Conservation (phyloP, 1,140 invertebrate genomes). For the Diorhabda sublineata region DNA sequence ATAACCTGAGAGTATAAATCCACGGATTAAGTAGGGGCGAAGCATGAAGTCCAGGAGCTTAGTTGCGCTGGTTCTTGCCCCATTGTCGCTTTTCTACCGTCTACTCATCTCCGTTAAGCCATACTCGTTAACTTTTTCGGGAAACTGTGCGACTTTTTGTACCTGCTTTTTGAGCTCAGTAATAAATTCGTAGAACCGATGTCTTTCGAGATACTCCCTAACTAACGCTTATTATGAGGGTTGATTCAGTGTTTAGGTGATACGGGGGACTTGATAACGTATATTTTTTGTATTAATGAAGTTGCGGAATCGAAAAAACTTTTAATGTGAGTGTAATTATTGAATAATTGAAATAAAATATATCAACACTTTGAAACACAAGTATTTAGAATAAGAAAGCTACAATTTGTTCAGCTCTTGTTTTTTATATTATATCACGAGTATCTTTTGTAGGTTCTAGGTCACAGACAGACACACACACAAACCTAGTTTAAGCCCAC, state of each 20-base stretch:
- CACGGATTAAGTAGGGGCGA: constrained; percentile 41
- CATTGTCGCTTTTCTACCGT: constrained; percentile 4
- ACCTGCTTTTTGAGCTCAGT: constrained; percentile 2
- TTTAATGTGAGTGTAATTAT: no score
- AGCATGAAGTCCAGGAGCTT: constrained; percentile 36
- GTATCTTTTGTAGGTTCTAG: no score
- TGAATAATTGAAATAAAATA: no score
- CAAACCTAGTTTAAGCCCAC: no score
- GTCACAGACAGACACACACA: no score
- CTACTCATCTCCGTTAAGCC: constrained; percentile 3
- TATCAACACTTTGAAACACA: no score
- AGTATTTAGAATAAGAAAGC: no score
- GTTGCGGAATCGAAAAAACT: background rate
- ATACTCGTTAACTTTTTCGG: constrained; percentile 7
- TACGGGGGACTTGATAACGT: background rate
- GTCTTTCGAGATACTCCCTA: background rate
- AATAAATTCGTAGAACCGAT: constrained; percentile 1
- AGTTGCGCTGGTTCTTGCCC: constrained; percentile 18
- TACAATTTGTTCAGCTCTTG: no score
- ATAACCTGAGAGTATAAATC: constrained; percentile 47
- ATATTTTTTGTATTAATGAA: background rate
- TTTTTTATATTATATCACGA: no score
- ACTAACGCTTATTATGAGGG: background rate
- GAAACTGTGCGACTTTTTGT: background rate
- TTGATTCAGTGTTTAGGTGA: background rate